phyloP scores from a whole-genome alignment of 2,113 vertebrate genomes.

The Meriones unguiculatus region DNA sequence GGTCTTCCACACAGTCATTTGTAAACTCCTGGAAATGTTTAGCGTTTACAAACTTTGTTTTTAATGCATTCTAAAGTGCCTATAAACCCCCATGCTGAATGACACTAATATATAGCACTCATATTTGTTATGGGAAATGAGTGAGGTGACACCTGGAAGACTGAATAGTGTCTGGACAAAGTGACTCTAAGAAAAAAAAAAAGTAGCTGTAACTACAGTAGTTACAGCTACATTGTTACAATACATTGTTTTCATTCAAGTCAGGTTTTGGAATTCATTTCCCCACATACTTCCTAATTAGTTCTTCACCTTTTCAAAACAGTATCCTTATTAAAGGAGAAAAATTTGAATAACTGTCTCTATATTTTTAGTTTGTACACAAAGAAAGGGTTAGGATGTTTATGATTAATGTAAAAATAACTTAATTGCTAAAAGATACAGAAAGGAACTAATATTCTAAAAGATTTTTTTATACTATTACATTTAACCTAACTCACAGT shows the following conservation, averaged over 20 bases:
- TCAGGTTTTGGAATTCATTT: background rate
- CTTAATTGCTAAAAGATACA: background rate
- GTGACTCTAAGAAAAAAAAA: background rate
- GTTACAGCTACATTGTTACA: too few species aligned
- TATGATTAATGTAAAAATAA: constrained; percentile 19
- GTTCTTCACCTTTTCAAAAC: constrained; percentile 10
- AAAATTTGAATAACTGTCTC: background rate
- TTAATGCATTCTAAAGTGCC: background rate
- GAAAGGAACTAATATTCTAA: background rate
- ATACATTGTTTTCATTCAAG: background rate
- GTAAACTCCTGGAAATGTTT: constrained; percentile 7
- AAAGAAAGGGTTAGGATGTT: background rate
- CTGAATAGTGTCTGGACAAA: background rate
- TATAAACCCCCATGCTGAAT: background rate
- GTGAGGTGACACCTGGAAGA: background rate
- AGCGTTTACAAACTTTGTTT: constrained; percentile 35
- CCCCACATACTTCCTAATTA: background rate
- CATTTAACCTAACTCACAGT: constrained; percentile 26
- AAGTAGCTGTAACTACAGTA: background rate
- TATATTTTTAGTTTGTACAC: constrained; percentile 22
- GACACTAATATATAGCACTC: background rate
- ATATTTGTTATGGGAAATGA: background rate
- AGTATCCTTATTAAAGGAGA: background rate
- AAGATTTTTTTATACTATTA: background rate
- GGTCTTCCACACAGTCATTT: background rate